Evolutionary conservation across 2,888 invertebrate genomes (phyloP).

Genomic region (Andrena dorsata): DNA sequence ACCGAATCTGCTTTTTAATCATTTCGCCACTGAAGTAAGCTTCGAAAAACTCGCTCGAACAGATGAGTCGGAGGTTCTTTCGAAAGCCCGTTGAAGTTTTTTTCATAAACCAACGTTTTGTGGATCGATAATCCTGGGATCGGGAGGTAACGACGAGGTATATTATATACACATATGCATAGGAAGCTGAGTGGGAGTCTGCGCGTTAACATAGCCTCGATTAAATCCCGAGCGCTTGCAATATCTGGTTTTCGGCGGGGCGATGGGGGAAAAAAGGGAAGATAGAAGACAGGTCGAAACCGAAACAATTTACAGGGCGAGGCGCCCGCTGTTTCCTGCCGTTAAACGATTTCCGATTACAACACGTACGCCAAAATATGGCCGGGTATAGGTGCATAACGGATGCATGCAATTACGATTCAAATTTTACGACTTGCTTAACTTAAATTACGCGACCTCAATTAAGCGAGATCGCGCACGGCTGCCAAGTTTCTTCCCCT

Average conservation of each 20-base stretch:
- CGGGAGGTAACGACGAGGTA: background rate
- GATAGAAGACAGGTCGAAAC: conserved; percentile 25
- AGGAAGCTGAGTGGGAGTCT: background rate
- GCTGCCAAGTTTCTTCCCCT: conserved; percentile 66
- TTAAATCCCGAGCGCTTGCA: conserved; percentile 35
- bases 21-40: background rate
- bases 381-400: conserved; percentile 61
- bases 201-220: conserved; percentile 18
- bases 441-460: conserved; percentile 75
- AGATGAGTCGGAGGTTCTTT: background rate
- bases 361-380: conserved; percentile 39
- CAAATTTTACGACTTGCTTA: conserved; percentile 75
- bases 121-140: background rate
- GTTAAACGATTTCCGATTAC: conserved; percentile 69
- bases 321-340: conserved; percentile 53
- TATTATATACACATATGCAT: background rate
- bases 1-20: background rate
- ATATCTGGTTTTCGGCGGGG: conserved; percentile 35
- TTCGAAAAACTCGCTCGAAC: background rate
- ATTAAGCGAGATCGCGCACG: conserved; percentile 71
- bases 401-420: conserved; percentile 74
- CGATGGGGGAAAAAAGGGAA: background rate
- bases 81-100: no score
- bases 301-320: conserved; percentile 56
- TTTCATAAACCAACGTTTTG: background rate